These are phyloP conservation scores for Epizoanthus rinbou DNA, from an alignment of 92 coral and sea anemone genomes.

Conservation along the genomic window DNA sequence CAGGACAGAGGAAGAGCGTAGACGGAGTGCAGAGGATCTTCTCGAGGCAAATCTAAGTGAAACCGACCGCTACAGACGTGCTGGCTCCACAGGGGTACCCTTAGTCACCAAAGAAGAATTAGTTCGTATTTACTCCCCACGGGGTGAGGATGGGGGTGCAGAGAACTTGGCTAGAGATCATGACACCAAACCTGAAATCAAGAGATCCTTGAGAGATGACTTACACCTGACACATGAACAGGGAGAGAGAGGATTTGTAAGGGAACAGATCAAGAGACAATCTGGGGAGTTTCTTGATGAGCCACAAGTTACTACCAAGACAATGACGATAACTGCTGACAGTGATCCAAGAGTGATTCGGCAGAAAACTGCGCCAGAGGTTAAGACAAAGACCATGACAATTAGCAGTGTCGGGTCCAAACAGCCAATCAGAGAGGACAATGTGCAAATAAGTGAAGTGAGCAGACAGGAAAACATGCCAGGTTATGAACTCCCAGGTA, in stretches of 20 bases:
- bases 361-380: conserved; percentile 73
- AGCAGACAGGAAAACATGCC: conserved; percentile 43
- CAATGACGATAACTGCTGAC: conserved; percentile 72
- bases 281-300: conserved; percentile 66
- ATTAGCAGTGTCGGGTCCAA: conserved; percentile 63
- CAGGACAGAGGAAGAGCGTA: conserved; percentile 71
- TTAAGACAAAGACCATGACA: conserved; percentile 71
- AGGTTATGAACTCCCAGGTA: conserved; percentile 36
- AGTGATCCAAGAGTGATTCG: conserved; percentile 74
- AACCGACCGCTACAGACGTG: conserved; percentile 44
- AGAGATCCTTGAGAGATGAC: conserved; percentile 66
- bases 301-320: conserved; percentile 72
- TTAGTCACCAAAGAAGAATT: conserved; percentile 80
- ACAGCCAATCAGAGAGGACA: conserved; percentile 49
- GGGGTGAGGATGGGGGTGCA: conserved; percentile 50
- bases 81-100: conserved; percentile 57
- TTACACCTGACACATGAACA: conserved; percentile 78
- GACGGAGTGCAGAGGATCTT: conserved; percentile 82
- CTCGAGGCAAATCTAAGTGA: conserved; percentile 53
- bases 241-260: conserved; percentile 89
- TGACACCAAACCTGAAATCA: conserved; percentile 61
- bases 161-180: conserved; percentile 26
- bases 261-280: conserved; percentile 70
- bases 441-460: conserved; percentile 7
- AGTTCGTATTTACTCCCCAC: conserved; percentile 69